Evolutionary conservation across 2,888 invertebrate genomes (phyloP), one percentile per base, ranked within the genome.

Genomic region (Drosophila acutilabella): DNA sequence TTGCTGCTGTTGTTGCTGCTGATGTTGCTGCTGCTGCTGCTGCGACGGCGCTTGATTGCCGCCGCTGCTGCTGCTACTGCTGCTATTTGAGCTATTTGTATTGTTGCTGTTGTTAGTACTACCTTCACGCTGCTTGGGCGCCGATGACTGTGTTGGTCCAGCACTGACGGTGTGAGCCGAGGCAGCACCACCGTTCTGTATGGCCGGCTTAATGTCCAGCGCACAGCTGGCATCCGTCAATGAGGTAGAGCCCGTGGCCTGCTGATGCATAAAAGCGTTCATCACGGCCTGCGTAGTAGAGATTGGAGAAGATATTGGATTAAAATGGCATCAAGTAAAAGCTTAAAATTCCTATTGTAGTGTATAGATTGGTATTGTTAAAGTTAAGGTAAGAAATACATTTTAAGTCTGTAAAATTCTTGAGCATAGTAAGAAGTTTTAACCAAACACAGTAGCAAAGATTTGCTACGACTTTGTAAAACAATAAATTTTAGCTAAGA

Each of bases 191-290:
- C 92, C 92, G 78, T 92, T 92, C 73, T 91, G 92, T 89, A 93
- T 91, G 80, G 94, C 93, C 14, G 95, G 95, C 89, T 95, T 95
- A 73, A 95, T 94, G 92, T 95, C 95, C 92, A 94, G 87, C 78
- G 92, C 92, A 82, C 94, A 94, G 91, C 95, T 95, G 78, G 92
- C 92, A 73, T 93, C 93, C 71, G 93, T 91, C 71, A 92, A 83
- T 90, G 92, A 90, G 91, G 92, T 92, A 91, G 92, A 91, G 90
- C 92, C 91, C 86, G 83, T 93, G 93, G 93, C 92, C 94, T 95
- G 93, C 94, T 96, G 96, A 92, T 96, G 96, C 96, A 97, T 96
- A 93, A 97, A 96, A 79, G 97, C 97, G 91, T 95, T 96, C 87
- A 96, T 96, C 69, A 96, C 96, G 84, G 96, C 96, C 92, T 96